Evolutionary conservation across 2,888 invertebrate species (phyloP).

Genomic region (Ctena decussata): DNA sequence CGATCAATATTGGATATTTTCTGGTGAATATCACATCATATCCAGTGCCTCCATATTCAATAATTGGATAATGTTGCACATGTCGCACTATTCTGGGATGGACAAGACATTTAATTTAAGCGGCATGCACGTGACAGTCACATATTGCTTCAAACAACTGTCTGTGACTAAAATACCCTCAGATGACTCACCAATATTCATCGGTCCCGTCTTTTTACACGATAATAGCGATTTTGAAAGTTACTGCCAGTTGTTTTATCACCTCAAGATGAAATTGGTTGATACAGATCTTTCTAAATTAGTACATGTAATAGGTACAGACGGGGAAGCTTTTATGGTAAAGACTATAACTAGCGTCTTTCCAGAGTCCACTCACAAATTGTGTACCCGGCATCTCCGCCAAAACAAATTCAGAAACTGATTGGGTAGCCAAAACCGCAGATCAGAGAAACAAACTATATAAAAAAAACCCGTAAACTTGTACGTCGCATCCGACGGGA

Average conservation of each 20-base stretch:
- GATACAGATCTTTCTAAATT: constrained; percentile 10
- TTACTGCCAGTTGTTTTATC: constrained; percentile 42
- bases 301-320: constrained; percentile 52
- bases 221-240: constrained; percentile 55
- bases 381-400: constrained; percentile 43
- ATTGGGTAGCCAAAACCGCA: too few relatives aligned
- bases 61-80: too few relatives aligned
- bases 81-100: too few relatives aligned
- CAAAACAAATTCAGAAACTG: constrained; percentile 41
- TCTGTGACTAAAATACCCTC: neutral
- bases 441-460: too few relatives aligned
- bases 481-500: too few relatives aligned
- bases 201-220: constrained; percentile 37
- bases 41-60: too few relatives aligned
- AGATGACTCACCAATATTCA: constrained; percentile 15
- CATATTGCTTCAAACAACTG: constrained; percentile 16
- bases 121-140: constrained; percentile 41
- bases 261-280: constrained; percentile 33
- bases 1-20: too few relatives aligned
- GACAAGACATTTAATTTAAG: constrained; percentile 57
- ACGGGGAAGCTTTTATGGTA: constrained; percentile 37
- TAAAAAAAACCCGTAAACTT: too few relatives aligned
- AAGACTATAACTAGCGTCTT: constrained; percentile 34
- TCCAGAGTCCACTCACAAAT: constrained; percentile 41
- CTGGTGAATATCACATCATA: too few relatives aligned